These are phyloP conservation scores for Dastarcus helophoroides DNA, from an alignment of 2,888 invertebrate genomes.

Conservation along the genomic window DNA sequence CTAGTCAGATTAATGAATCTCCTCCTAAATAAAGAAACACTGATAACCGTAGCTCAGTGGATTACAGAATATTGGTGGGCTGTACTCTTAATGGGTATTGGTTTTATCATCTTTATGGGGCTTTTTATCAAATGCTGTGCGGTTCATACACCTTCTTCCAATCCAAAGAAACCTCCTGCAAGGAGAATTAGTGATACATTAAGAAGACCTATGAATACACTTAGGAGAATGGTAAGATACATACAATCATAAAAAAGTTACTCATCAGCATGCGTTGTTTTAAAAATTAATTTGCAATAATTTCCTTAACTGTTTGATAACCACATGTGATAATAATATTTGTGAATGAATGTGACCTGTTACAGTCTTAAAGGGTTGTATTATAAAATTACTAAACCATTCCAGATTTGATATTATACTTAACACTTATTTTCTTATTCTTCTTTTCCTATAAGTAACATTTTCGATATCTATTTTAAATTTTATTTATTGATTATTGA, in stretches of 20 bases:
- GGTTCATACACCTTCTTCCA: slow-evolving; percentile 97
- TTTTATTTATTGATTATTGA: too few species aligned
- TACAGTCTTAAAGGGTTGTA: too few species aligned
- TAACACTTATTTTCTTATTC: too few species aligned
- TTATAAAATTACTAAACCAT: too few species aligned
- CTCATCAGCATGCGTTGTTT: not conserved
- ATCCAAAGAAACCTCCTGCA: slow-evolving; percentile 94
- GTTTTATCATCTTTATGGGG: slow-evolving; percentile 91
- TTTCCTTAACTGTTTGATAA: too few species aligned
- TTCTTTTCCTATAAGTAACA: too few species aligned
- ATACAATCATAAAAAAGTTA: not conserved
- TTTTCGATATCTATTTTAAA: too few species aligned
- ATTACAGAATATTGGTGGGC: slow-evolving; percentile 94
- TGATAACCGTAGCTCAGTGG: slow-evolving; percentile 84
- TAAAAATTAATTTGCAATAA: too few species aligned
- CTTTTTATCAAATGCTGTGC: slow-evolving; percentile 99
- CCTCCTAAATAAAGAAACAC: slow-evolving; percentile 80
- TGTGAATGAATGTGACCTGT: too few species aligned
- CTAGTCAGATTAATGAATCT: slow-evolving; percentile 92
- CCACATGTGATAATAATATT: too few species aligned
- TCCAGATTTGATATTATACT: too few species aligned
- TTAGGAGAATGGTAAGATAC: slow-evolving; percentile 66
- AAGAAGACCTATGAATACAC: slow-evolving; percentile 80
- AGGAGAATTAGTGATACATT: slow-evolving; percentile 86
- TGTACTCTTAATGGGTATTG: slow-evolving; percentile 83